Evolutionary conservation across 2,113 vertebrate species (phyloP).

Genomic region (Cranoglanis bouderius): DNA sequence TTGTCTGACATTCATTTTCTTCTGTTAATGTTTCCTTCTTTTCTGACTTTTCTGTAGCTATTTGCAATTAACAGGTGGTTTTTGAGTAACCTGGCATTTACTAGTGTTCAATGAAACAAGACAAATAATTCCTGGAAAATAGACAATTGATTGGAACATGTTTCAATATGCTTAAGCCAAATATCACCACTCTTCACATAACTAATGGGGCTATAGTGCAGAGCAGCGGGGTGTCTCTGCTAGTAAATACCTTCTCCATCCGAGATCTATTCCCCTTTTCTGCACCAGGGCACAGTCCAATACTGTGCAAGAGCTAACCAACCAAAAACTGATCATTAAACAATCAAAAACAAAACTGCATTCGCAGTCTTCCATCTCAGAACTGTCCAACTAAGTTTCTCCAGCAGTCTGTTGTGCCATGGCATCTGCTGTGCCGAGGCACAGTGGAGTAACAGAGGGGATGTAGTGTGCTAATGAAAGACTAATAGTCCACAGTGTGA

Average conservation of each 20-base stretch:
- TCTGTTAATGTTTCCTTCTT: neutral
- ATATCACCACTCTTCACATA: conserved; percentile 46
- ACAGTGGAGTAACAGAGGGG: conserved; percentile 25
- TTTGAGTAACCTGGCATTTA: conserved; percentile 55
- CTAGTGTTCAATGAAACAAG: conserved; percentile 48
- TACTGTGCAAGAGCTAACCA: conserved; percentile 22
- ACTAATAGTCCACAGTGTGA: conserved; percentile 45
- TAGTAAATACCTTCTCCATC: conserved; percentile 37
- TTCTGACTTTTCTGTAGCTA: conserved; percentile 39
- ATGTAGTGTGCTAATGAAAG: conserved; percentile 50
- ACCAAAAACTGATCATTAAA: conserved; percentile 47
- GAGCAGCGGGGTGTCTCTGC: conserved; percentile 21
- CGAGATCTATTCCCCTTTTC: conserved; percentile 30
- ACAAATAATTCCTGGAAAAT: conserved; percentile 52
- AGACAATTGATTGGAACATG: conserved; percentile 44
- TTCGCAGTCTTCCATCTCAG: conserved; percentile 28
- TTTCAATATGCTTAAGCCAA: conserved; percentile 36
- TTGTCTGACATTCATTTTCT: neutral
- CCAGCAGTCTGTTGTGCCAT: conserved; percentile 10
- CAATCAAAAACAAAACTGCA: conserved; percentile 45
- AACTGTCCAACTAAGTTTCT: conserved; percentile 44
- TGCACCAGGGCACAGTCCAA: conserved; percentile 1
- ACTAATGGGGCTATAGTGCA: conserved; percentile 42
- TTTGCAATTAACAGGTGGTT: conserved; percentile 40
- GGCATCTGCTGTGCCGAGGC: conserved; percentile 8